Percentiles rank a stretch among this genome's conserved stretches.
These are phyloP conservation scores for Trichoplusia ni DNA, from an alignment of 1,140 invertebrate species.

Conservation along the genomic window DNA sequence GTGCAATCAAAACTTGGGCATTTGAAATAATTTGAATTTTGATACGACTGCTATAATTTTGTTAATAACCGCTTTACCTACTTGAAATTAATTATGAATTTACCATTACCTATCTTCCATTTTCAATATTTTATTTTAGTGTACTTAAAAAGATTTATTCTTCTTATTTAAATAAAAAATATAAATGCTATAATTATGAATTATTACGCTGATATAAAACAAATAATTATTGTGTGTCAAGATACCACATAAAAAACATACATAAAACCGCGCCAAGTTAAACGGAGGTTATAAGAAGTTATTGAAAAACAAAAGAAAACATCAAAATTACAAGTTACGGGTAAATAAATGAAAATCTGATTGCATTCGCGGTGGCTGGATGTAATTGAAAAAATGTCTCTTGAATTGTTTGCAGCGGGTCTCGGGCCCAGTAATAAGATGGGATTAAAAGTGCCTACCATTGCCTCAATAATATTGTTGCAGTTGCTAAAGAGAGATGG, in stretches of 20 bases:
- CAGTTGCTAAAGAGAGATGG: too few relatives aligned
- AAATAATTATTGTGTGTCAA: neutral
- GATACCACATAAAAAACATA: constrained; percentile 12
- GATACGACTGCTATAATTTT: too few relatives aligned
- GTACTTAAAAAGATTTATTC: too few relatives aligned
- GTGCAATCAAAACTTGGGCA: too few relatives aligned
- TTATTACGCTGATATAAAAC: neutral
- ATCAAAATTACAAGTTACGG: constrained; percentile 41
- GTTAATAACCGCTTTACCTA: too few relatives aligned
- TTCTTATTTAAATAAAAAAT: too few relatives aligned
- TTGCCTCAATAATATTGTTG: too few relatives aligned
- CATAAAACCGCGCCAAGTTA: constrained; percentile 2
- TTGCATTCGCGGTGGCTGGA: constrained; percentile 55
- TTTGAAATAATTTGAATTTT: constrained; percentile 1
- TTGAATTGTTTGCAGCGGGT: constrained; percentile 48
- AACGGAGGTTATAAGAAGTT: neutral
- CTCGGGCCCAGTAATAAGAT: constrained; percentile 52
- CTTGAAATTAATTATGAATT: too few relatives aligned
- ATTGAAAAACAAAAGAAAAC: constrained; percentile 38
- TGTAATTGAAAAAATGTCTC: constrained; percentile 71
- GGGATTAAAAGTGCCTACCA: too few relatives aligned
- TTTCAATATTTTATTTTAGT: too few relatives aligned
- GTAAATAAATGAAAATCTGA: constrained; percentile 67
- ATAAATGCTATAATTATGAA: too few relatives aligned
- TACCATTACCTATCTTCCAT: too few relatives aligned